Percentiles rank a stretch among this genome's conserved stretches.
Conservation (phyloP, 2,888 invertebrate species). For the Drosophila neutralis region DNA sequence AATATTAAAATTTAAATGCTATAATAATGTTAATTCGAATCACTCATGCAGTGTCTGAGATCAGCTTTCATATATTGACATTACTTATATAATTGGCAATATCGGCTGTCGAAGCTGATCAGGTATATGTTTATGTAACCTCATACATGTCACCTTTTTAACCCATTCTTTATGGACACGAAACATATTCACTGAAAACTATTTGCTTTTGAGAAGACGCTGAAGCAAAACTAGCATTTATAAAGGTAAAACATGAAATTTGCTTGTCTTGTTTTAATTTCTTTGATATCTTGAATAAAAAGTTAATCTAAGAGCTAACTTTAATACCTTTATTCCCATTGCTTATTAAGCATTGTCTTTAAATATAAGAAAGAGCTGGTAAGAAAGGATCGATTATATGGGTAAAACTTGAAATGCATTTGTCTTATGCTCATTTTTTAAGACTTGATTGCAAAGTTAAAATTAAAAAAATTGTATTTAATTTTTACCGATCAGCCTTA, state of each 20-base stretch:
- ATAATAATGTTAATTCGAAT: not conserved
- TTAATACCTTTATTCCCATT: not conserved
- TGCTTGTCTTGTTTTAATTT: not conserved
- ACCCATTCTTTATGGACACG: not conserved
- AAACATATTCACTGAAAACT: no score
- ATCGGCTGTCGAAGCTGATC: not conserved
- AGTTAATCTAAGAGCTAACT: not conserved
- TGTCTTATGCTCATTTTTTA: no score
- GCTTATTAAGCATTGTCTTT: no score
- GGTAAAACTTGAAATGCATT: not conserved
- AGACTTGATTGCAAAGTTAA: no score
- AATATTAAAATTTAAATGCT: not conserved
- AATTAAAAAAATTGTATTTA: no score
- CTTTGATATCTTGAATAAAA: not conserved
- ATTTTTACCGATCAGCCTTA: no score
- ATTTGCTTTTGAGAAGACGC: no score
- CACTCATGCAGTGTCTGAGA: not conserved
- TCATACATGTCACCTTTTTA: not conserved
- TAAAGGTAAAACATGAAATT: not conserved
- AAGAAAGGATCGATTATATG: not conserved
- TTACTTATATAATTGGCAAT: not conserved
- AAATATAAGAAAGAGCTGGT: not conserved
- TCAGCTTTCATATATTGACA: not conserved
- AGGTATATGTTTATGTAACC: not conserved
- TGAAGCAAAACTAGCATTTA: not conserved